Evolutionary conservation across 92 coral and sea anemone species (phyloP).

Genomic region (Parazoanthus darwini): DNA sequence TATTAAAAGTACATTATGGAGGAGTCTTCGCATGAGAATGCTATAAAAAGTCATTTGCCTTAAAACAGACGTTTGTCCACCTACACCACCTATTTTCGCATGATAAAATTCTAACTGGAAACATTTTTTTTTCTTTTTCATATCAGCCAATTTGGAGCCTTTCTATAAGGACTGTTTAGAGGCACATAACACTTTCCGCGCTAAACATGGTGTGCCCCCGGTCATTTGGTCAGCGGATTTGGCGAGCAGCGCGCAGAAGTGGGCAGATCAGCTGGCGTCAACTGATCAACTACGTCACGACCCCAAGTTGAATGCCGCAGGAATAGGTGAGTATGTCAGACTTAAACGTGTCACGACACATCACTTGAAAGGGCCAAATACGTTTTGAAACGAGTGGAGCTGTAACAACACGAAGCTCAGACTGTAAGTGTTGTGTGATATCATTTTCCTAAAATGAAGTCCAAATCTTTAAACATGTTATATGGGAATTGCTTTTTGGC

Average conservation of each 20-base stretch:
- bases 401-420: too few relatives aligned
- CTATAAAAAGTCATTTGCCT: too few relatives aligned
- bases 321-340: slow-evolving; percentile 14
- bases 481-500: too few relatives aligned
- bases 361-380: neutral
- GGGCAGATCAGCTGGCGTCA: slow-evolving; percentile 92
- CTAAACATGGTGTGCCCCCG: slow-evolving; percentile 89
- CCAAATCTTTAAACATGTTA: neutral
- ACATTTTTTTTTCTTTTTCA: neutral
- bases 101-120: neutral
- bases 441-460: too few relatives aligned
- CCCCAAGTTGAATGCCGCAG: slow-evolving; percentile 9
- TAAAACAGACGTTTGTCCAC: too few relatives aligned
- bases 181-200: slow-evolving; percentile 88
- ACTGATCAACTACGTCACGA: slow-evolving; percentile 81
- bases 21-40: too few relatives aligned
- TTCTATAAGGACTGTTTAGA: slow-evolving; percentile 89
- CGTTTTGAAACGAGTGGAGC: too few relatives aligned
- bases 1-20: too few relatives aligned
- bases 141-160: slow-evolving; percentile 56
- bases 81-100: too few relatives aligned
- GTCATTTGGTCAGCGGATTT: slow-evolving; percentile 86
- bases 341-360: too few relatives aligned
- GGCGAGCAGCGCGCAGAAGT: slow-evolving; percentile 86
- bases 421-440: too few relatives aligned